These are phyloP conservation scores for Pelochelys cantorii DNA, from an alignment of 2,797 vertebrate genomes.

Conservation along the genomic window DNA sequence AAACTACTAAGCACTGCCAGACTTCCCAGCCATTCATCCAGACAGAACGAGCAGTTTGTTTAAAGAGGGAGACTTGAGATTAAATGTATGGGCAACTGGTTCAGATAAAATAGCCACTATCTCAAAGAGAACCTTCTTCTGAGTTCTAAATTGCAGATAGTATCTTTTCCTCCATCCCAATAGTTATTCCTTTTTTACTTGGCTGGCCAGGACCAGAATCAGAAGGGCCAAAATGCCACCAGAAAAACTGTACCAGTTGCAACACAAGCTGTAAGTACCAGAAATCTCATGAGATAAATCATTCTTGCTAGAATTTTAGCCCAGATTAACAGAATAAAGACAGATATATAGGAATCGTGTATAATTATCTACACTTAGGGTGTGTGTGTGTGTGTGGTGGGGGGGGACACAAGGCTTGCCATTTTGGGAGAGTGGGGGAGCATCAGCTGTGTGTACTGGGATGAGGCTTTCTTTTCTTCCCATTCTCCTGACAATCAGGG, in stretches of 20 bases:
- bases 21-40: neutral
- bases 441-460: no score
- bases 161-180: neutral
- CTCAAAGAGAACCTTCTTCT: neutral
- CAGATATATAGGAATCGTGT: neutral
- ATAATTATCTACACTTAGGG: neutral
- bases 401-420: no score
- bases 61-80: neutral
- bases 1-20: neutral
- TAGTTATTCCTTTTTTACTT: neutral
- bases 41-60: neutral
- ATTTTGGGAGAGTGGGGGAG: no score
- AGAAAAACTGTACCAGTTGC: neutral
- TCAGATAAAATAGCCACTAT: neutral
- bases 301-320: neutral
- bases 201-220: neutral
- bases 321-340: neutral
- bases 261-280: neutral
- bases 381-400: no score
- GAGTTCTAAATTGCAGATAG: neutral
- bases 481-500: no score
- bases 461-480: no score
- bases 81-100: neutral
- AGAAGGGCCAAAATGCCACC: accelerated
- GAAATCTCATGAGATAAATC: neutral